A percentile compares a stretch with the other conserved stretches of the same genome.
Conservation (phyloP, 64 coral and sea anemone species). For the Astreopora myriophthalma region DNA sequence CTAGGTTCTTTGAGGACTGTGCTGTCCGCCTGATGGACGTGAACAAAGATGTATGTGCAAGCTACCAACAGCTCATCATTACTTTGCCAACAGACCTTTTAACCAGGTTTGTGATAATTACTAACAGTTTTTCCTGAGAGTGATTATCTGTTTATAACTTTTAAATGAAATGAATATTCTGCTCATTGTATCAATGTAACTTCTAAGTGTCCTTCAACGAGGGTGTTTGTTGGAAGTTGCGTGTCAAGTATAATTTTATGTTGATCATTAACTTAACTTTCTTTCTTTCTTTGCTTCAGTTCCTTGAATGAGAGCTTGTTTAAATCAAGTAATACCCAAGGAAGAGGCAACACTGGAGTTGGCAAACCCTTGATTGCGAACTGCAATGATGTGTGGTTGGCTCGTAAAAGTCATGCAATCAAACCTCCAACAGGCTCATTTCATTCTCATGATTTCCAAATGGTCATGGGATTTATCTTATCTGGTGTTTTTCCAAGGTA, state of each 20-base stretch:
- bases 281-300: background rate
- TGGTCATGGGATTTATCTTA: slow-evolving; percentile 86
- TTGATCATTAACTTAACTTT: background rate
- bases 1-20: slow-evolving; percentile 89
- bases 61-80: slow-evolving; percentile 68
- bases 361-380: slow-evolving; percentile 66
- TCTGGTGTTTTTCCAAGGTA: slow-evolving; percentile 80
- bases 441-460: slow-evolving; percentile 97
- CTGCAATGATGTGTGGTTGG: slow-evolving; percentile 90
- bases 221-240: too few relatives aligned
- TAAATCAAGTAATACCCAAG: slow-evolving; percentile 5
- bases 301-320: slow-evolving; percentile 29
- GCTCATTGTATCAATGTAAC: too few relatives aligned
- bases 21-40: slow-evolving; percentile 85
- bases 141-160: too few relatives aligned
- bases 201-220: too few relatives aligned
- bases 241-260: background rate
- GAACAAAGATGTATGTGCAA: slow-evolving; percentile 62
- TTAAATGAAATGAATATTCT: too few relatives aligned
- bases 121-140: background rate
- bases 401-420: slow-evolving; percentile 84
- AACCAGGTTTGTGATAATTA: slow-evolving; percentile 65
- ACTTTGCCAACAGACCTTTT: slow-evolving; percentile 83
- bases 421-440: slow-evolving; percentile 91
- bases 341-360: background rate